Evolutionary conservation across 2,797 vertebrate species (phyloP), one percentile per base, ranked within the genome.

Genomic region (Centroberyx gerrardi): DNA sequence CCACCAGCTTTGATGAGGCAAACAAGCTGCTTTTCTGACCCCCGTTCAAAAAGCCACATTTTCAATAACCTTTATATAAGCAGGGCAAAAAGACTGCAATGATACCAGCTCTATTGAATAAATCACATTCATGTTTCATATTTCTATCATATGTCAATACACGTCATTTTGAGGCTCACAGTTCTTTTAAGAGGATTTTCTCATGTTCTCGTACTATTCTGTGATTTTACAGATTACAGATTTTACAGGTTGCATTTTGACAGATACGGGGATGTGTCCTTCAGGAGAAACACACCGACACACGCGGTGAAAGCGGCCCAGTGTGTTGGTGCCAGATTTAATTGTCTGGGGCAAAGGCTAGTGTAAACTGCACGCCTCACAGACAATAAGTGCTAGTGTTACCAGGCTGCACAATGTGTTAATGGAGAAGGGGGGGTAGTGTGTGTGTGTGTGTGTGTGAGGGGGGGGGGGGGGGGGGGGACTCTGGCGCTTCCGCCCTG

Each of bases 341-440:
- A 92, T 93, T 83, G 91, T 91, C 62, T 28, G 75, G 92, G 88
- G 79, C 92, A 90, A 81, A 93, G 91, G 93, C 78, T 82, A 93
- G 80, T 76, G 91, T 92, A 91, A 89, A 91, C 89, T 77, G 82
- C 81, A 88, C 82, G 82, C 89, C 85, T 92, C 74, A 14, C 78
- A 87, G 72, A 81, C 91, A 90, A 90, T 92, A 93, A 89, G 86
- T 82, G 86, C 81, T 53, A 18, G 85, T 89, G 90, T 90, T 90
- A 90, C 86, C 86, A 80, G 83, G 82, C 92, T 80, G 83, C 84
- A 38, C 72, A 31, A 81, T 54, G 91, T 89, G 86, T 88, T 93
- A 91, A 92, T 93, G 92, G 89, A 83, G 90, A 70, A 69, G 51
- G 55, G 74, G 58, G 60, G 49, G 17, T 8, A 48, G 54, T 8